Base-by-base conservation (phyloP, 2,888 invertebrate species). In the Spisula subtruncata region DNA sequence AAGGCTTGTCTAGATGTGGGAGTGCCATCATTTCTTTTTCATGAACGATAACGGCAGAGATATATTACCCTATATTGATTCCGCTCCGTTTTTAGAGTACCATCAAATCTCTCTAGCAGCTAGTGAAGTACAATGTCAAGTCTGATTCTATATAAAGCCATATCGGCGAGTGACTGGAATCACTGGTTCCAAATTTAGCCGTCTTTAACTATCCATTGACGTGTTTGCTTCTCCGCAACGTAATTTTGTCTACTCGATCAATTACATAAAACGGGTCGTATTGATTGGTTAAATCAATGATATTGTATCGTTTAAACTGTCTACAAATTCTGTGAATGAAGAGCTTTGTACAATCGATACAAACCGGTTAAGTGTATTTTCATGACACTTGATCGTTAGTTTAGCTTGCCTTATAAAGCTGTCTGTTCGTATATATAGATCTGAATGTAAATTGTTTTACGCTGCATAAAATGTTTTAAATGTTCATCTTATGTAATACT, bases 181-280 rank as follows among this genome's bases (percentile, higher is more conserved):
- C 51, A 32, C 29, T 25, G 80, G 56, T 84, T 89, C 89, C 86
- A 35, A 89, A 89, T 89, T 84, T 86, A 89, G 89, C 81, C 35
- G 81, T 89, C 83, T 86, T 86, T 84, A 89, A 84, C 86, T 84
- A 71, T 86, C 86, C 89, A 86, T 89, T 89, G 89, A 89, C 89
- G 86, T 86, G 86, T 56, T 85, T 56, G 81, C 35, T 82, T 29
- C 66, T 79, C 85, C n/a, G 48, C 83, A 29, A 79, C 83, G 87
- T 87, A 87, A 81, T 87, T 87, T 20, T 75, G 87, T 82, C 83
- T 87, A 66, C 25, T 41, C 54, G 66, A 84, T 80, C 84, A 66
- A 56, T 81, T 56, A 81, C 84, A 84, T 88, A 88, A 75, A 81
- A 88, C 48, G 46, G 84, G 85, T 71, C 82, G 25, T 82, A 87